phyloP scores from a whole-genome alignment of 2,888 invertebrate genomes.

The Tetropium fuscum region DNA sequence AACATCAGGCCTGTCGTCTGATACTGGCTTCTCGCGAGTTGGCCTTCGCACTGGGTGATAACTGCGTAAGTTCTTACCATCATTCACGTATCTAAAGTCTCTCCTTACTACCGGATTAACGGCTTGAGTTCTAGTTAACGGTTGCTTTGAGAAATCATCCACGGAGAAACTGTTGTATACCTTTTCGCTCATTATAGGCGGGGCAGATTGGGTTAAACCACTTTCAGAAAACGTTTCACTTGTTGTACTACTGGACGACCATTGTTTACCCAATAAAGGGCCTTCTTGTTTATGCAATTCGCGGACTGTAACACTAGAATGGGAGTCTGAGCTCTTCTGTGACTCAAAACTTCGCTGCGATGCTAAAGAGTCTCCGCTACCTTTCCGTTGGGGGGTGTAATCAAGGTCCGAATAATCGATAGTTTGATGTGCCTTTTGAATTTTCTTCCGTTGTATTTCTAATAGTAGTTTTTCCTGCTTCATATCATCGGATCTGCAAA shows the following conservation, averaged over 20 bases:
- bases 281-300: slow-evolving; percentile 45
- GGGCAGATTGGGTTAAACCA: slow-evolving; percentile 59
- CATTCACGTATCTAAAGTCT: slow-evolving; percentile 32
- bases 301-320: slow-evolving; percentile 50
- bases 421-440: slow-evolving; percentile 61
- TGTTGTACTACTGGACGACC: slow-evolving; percentile 61
- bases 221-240: slow-evolving; percentile 62
- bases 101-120: slow-evolving; percentile 47
- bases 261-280: slow-evolving; percentile 52
- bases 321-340: slow-evolving; percentile 66
- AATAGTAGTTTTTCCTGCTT: slow-evolving; percentile 52
- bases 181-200: slow-evolving; percentile 56
- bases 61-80: slow-evolving; percentile 16
- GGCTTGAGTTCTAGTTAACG: slow-evolving; percentile 50
- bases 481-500: slow-evolving; percentile 60
- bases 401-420: slow-evolving; percentile 59
- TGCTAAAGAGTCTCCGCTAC: slow-evolving; percentile 69
- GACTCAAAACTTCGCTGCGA: slow-evolving; percentile 68
- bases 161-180: slow-evolving; percentile 32
- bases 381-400: slow-evolving; percentile 65
- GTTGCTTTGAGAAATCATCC: slow-evolving; percentile 43
- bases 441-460: slow-evolving; percentile 53
- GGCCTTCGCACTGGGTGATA: slow-evolving; percentile 48
- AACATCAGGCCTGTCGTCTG: slow-evolving; percentile 55
- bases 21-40: slow-evolving; percentile 55